phyloP scores from a whole-genome alignment of 2,888 invertebrate species.

The Meghimatium bilineatum region DNA sequence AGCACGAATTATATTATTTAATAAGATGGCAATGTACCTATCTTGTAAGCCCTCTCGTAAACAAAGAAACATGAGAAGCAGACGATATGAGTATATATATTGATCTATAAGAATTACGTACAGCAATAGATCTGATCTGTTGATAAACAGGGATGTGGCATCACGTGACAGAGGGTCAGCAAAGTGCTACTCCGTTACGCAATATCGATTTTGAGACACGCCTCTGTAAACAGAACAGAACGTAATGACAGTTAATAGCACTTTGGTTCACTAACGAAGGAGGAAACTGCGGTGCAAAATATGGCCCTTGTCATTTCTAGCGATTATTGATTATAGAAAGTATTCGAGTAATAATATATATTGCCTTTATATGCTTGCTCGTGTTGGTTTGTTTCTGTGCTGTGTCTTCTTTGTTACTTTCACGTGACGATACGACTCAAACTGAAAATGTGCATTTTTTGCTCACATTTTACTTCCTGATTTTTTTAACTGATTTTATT shows the following conservation, averaged over 20 bases:
- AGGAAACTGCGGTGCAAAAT: neutral
- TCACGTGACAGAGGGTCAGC: neutral
- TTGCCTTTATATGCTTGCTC: no score
- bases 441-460: no score
- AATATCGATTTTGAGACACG: neutral
- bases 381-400: no score
- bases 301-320: neutral
- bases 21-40: no score
- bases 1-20: no score
- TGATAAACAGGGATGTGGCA: neutral
- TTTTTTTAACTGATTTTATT: no score
- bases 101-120: neutral
- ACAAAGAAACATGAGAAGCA: neutral
- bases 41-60: no score
- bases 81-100: neutral
- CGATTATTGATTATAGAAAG: neutral
- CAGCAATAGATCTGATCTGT: neutral
- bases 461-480: no score
- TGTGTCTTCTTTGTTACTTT: no score
- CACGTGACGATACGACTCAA: no score
- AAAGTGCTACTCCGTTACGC: neutral
- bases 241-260: constrained; percentile 5
- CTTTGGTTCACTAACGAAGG: neutral
- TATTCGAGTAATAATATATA: neutral
- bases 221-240: constrained; percentile 3